Evolutionary conservation across 2,113 vertebrate species (phyloP).

Genomic region (Stegastes partitus): DNA sequence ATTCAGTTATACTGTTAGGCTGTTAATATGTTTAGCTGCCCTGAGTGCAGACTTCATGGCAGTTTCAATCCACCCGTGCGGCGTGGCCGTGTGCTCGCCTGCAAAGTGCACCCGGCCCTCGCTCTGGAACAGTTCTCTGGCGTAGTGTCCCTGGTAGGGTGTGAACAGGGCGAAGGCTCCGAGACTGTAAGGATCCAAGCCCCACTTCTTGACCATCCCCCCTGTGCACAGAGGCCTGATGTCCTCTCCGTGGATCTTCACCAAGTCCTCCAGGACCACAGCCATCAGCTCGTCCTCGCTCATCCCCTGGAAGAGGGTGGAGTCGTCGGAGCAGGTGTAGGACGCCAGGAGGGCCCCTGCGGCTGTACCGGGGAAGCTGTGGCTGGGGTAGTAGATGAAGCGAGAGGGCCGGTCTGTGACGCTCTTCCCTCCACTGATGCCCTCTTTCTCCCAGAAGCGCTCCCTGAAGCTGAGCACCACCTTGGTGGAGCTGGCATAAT

Average conservation of each 20-base stretch:
- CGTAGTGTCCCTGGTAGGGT: conserved; percentile 84
- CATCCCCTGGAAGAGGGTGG: conserved; percentile 84
- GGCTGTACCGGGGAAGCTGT: conserved; percentile 73
- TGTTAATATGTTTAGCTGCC: conserved; percentile 84
- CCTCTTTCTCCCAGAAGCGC: conserved; percentile 88
- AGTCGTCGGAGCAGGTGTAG: conserved; percentile 86
- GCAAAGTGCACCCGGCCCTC: conserved; percentile 87
- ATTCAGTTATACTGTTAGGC: conserved; percentile 47
- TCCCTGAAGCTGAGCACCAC: conserved; percentile 84
- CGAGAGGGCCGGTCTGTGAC: conserved; percentile 86
- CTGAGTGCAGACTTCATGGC: conserved; percentile 87
- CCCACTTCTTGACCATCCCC: conserved; percentile 87
- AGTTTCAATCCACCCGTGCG: conserved; percentile 90
- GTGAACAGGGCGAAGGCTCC: conserved; percentile 88
- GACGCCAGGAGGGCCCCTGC: conserved; percentile 86
- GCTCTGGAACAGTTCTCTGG: conserved; percentile 70
- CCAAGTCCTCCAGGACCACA: conserved; percentile 84
- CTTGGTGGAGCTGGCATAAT: conserved; percentile 86
- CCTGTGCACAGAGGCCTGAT: conserved; percentile 75
- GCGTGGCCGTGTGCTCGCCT: conserved; percentile 87
- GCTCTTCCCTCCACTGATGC: conserved; percentile 85
- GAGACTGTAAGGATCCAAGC: conserved; percentile 81
- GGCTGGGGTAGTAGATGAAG: conserved; percentile 90
- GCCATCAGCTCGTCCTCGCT: conserved; percentile 69
- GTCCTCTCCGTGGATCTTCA: conserved; percentile 81